Percentiles rank a stretch among this genome's conserved stretches.
These are phyloP conservation scores for Microcebus tavaratra DNA, from an alignment of 2,113 vertebrate genomes.

Conservation along the genomic window DNA sequence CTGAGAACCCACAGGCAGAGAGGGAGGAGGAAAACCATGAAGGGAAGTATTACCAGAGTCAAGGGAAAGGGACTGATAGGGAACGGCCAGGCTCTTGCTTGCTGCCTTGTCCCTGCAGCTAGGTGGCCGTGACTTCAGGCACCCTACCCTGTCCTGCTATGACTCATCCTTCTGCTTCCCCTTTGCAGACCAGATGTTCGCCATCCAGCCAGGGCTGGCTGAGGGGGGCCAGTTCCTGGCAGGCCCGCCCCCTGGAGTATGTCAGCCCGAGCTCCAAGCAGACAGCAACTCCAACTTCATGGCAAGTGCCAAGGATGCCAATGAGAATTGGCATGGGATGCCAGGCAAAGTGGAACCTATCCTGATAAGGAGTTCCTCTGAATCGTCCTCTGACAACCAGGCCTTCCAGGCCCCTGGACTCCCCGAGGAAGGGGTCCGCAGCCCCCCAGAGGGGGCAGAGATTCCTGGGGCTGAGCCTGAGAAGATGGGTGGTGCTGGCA, in stretches of 20 bases:
- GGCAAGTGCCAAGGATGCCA: slow-evolving; percentile 84
- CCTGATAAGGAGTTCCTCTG: slow-evolving; percentile 35
- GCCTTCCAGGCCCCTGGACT: slow-evolving; percentile 44
- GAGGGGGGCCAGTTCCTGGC: slow-evolving; percentile 62
- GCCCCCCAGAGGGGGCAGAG: slow-evolving; percentile 94
- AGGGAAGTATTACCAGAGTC: neutral
- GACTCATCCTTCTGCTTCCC: slow-evolving; percentile 62
- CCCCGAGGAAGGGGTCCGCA: slow-evolving; percentile 79
- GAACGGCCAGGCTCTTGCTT: neutral
- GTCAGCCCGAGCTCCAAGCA: slow-evolving; percentile 79
- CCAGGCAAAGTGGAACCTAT: slow-evolving; percentile 76
- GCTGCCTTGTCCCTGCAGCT: neutral
- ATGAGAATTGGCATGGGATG: slow-evolving; percentile 92
- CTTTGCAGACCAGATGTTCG: slow-evolving; percentile 78
- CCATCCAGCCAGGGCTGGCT: slow-evolving; percentile 67
- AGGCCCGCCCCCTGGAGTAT: slow-evolving; percentile 40
- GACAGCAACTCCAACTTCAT: slow-evolving; percentile 96
- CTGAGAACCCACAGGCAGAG: neutral
- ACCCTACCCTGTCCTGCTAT: neutral
- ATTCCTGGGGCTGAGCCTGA: slow-evolving; percentile 71
- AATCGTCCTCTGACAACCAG: slow-evolving; percentile 77
- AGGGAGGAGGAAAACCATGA: neutral
- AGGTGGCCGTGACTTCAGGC: neutral
- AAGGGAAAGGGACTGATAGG: neutral
- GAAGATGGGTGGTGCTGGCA: neutral